phyloP scores from a whole-genome alignment of 2,113 vertebrate genomes.

The Lucifuga dentata region DNA sequence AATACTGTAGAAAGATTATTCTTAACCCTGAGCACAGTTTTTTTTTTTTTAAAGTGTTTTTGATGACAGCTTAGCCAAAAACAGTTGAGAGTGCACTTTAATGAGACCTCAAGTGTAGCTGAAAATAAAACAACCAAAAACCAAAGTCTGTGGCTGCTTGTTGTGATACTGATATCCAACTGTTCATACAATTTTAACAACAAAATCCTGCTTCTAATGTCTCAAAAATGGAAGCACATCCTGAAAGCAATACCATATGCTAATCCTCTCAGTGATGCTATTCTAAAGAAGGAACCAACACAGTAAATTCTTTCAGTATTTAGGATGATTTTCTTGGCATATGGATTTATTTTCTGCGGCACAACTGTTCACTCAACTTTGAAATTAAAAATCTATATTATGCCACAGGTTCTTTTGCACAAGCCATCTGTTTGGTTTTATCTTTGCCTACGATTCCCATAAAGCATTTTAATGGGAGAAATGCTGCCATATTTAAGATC shows the following conservation, averaged over 20 bases:
- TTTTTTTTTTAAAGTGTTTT: constrained; percentile 1
- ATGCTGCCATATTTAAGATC: constrained; percentile 1
- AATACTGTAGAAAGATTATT: constrained; percentile 37
- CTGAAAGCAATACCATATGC: not conserved
- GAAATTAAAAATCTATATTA: constrained; percentile 47
- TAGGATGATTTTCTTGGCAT: constrained; percentile 16
- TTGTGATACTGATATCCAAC: not conserved
- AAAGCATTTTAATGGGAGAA: constrained; percentile 2
- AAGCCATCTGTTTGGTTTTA: constrained; percentile 32
- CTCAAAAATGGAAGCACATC: not conserved
- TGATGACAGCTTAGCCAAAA: constrained; percentile 5
- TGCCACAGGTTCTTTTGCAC: constrained; percentile 12
- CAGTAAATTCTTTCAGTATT: not conserved
- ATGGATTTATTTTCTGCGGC: constrained; percentile 31
- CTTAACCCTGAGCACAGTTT: constrained; percentile 48
- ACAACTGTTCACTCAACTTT: constrained; percentile 49
- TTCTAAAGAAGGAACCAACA: constrained; percentile 2
- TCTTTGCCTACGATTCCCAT: constrained; percentile 1
- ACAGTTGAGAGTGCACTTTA: not conserved
- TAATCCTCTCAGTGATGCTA: not conserved
- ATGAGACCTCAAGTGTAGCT: constrained; percentile 6
- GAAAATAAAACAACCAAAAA: constrained; percentile 3
- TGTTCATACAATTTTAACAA: not conserved
- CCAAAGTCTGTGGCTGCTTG: not conserved
- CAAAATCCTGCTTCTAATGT: not conserved